phyloP scores from a whole-genome alignment of 2,113 vertebrate species.

The Thamnophis sirtalis region DNA sequence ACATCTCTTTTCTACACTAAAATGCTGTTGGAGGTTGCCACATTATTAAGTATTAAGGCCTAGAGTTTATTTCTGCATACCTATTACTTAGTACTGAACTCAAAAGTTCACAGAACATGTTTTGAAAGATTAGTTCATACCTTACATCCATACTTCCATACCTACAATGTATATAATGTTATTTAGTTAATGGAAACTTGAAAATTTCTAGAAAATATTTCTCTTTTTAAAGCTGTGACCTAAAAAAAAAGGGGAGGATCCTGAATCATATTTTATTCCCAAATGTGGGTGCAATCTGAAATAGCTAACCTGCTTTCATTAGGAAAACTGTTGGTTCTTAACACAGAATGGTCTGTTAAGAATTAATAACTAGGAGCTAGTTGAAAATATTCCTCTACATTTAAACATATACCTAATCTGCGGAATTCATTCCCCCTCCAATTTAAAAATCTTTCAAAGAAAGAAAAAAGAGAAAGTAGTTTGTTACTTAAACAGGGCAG shows the following conservation, averaged over 20 bases:
- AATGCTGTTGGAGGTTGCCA: rapidly evolving
- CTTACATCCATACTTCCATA: neutral
- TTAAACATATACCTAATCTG: neutral
- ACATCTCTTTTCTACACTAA: neutral
- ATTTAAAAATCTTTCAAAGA: neutral
- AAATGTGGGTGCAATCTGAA: neutral
- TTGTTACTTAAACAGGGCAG: neutral
- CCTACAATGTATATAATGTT: neutral
- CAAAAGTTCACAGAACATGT: neutral
- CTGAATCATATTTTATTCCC: neutral
- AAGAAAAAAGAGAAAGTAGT: neutral
- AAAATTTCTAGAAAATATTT: neutral
- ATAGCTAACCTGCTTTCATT: neutral
- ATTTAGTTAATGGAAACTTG: neutral
- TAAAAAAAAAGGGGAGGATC: neutral
- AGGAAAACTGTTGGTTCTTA: neutral
- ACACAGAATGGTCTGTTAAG: neutral
- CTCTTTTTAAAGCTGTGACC: neutral
- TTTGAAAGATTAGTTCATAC: neutral
- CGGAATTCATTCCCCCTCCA: neutral
- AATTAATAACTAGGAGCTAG: neutral
- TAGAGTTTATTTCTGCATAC: neutral
- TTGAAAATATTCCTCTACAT: neutral
- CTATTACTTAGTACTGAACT: neutral
- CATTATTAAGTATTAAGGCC: neutral